These are phyloP conservation scores for Rhopilema esculentum DNA, from an alignment of 30 jellyfish, hydroid and myxozoan genomes.

Conservation along the genomic window DNA sequence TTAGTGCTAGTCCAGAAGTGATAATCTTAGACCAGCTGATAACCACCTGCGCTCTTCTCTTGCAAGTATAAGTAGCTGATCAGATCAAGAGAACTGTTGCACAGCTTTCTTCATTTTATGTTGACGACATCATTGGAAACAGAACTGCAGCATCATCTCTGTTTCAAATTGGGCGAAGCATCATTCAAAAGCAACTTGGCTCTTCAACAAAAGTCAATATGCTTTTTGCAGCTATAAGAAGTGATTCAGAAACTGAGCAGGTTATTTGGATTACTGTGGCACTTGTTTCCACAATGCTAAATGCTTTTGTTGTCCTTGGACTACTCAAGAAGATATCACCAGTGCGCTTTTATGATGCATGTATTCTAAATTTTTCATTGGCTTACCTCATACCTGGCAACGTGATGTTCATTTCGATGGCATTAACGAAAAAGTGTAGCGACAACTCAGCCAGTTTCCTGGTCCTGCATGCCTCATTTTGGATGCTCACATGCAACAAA, in stretches of 20 bases:
- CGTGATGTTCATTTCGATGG: slow-evolving; percentile 4
- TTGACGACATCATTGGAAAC: too few species aligned
- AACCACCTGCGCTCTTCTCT: too few species aligned
- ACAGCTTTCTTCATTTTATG: too few species aligned
- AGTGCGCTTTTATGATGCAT: neutral
- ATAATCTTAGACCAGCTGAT: too few species aligned
- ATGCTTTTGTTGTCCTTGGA: neutral
- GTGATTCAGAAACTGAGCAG: slow-evolving; percentile 3
- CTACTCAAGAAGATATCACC: neutral
- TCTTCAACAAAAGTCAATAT: neutral
- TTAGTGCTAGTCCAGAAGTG: too few species aligned
- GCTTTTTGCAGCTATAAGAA: neutral
- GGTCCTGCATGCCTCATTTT: slow-evolving; percentile 5
- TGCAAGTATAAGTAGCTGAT: too few species aligned
- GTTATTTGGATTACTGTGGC: slow-evolving; percentile 3
- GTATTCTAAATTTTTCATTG: neutral
- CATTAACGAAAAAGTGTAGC: neutral
- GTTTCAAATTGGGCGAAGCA: too few species aligned
- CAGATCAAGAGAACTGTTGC: too few species aligned
- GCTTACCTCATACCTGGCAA: slow-evolving; percentile 13
- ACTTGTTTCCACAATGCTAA: neutral
- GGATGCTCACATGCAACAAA: slow-evolving; percentile 4
- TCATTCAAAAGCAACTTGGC: too few species aligned
- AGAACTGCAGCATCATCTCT: too few species aligned
- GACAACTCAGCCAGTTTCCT: neutral